phyloP scores from a whole-genome alignment of 2,888 invertebrate genomes.

The Acrobasis repandana region DNA sequence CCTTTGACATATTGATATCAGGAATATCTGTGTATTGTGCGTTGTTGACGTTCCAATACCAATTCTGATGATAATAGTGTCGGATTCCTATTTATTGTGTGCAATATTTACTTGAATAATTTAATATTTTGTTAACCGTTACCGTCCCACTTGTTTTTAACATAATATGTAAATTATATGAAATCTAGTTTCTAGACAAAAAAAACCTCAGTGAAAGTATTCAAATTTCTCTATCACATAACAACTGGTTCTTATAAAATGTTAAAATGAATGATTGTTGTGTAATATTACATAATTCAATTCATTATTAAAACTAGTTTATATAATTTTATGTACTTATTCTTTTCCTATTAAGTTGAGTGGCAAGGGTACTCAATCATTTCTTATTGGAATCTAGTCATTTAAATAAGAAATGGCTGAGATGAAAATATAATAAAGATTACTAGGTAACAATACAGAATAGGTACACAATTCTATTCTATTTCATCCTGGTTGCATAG shows the following conservation, averaged over 20 bases:
- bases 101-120: background rate
- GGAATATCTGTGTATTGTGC: constrained; percentile 2
- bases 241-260: background rate
- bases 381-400: constrained; percentile 3
- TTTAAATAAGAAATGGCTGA: too few relatives aligned
- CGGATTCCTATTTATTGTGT: background rate
- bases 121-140: background rate
- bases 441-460: too few relatives aligned
- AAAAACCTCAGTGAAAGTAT: constrained; percentile 7
- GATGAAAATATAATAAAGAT: too few relatives aligned
- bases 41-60: background rate
- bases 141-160: background rate
- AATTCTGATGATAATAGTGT: background rate
- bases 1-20: constrained; percentile 17
- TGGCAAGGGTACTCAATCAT: background rate
- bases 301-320: background rate
- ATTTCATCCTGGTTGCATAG: background rate
- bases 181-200: background rate
- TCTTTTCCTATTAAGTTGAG: background rate
- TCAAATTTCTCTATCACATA: background rate
- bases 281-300: background rate
- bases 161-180: background rate
- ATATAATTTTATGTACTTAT: background rate
- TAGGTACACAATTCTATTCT: too few relatives aligned
- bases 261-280: background rate